These are phyloP conservation scores for Leucoraja ocellata DNA, from an alignment of 2,797 vertebrate species.

Conservation along the genomic window DNA sequence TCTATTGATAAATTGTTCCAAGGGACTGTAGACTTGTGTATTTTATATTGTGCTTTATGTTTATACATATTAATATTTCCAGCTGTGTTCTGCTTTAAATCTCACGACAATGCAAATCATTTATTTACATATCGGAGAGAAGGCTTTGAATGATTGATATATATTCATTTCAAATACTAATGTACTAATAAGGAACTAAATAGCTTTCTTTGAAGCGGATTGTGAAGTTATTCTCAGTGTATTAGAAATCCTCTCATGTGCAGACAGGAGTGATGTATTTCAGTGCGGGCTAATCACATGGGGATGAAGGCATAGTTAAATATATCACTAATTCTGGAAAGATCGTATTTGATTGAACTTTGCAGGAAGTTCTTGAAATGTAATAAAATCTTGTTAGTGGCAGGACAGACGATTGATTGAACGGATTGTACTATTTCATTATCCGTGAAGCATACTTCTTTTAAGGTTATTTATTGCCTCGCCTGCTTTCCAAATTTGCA, in stretches of 20 bases:
- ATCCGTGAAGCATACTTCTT: background rate
- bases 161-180: background rate
- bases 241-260: background rate
- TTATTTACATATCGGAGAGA: background rate
- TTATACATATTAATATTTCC: slow-evolving; percentile 9
- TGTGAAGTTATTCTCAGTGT: background rate
- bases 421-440: background rate
- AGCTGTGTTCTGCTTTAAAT: background rate
- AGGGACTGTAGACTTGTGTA: background rate
- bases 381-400: background rate
- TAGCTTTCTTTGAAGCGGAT: background rate
- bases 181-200: background rate
- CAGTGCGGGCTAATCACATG: background rate
- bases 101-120: background rate
- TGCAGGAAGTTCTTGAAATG: slow-evolving; percentile 27
- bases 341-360: slow-evolving; percentile 20
- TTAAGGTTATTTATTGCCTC: background rate
- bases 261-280: slow-evolving; percentile 1
- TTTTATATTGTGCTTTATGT: background rate
- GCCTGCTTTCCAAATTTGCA: background rate
- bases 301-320: slow-evolving; percentile 29
- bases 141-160: slow-evolving; percentile 4
- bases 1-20: background rate
- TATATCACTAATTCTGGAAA: slow-evolving; percentile 22
- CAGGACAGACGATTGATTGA: slow-evolving; percentile 6